Evolutionary conservation across 2,113 vertebrate genomes (phyloP).

Genomic region (Garra rufa): DNA sequence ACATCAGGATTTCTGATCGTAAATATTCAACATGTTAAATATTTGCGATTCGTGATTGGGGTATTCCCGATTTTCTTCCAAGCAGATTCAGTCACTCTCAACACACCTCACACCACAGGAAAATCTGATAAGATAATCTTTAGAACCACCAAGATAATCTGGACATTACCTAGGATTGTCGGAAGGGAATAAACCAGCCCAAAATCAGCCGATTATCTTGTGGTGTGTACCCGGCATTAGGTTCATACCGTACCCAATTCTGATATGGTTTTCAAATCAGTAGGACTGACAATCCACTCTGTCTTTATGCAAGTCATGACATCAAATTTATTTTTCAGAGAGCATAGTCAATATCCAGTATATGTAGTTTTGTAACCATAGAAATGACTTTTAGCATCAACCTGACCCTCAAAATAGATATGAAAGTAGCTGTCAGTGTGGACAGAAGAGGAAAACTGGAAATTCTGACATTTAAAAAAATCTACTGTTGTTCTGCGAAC

Average conservation of each 20-base stretch:
- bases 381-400: constrained; percentile 1
- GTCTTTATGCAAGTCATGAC: not conserved
- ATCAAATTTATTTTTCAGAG: not conserved
- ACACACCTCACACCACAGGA: no score
- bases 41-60: no score
- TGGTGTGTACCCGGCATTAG: not conserved
- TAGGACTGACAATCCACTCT: not conserved
- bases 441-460: not conserved
- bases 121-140: no score
- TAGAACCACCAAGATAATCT: no score
- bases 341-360: not conserved
- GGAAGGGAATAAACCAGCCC: no score
- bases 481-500: not conserved
- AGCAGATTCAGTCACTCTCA: no score
- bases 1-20: no score
- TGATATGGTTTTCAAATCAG: not conserved
- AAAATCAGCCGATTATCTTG: no score
- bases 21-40: no score
- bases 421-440: not conserved
- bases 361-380: not conserved
- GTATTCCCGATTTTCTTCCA: no score
- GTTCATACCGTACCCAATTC: not conserved
- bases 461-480: not conserved
- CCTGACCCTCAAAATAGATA: not conserved
- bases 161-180: no score